Conservation (phyloP, 2,113 vertebrate species). For the Electrona antarctica region DNA sequence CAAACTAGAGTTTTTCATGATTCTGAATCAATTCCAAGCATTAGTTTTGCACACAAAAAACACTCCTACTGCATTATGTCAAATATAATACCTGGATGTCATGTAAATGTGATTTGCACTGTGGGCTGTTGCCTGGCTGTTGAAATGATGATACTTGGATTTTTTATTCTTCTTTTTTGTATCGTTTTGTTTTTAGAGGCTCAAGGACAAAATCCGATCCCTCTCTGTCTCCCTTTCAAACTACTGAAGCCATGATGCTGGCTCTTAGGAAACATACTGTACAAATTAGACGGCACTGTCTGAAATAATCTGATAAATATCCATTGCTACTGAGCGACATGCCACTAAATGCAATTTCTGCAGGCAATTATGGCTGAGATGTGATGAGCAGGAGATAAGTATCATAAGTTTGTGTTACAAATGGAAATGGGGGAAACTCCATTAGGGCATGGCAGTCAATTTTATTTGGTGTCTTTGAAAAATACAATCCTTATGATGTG, state of each 20-base stretch:
- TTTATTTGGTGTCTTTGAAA: conserved; percentile 57
- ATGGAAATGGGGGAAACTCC: conserved; percentile 58
- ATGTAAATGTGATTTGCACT: conserved; percentile 58
- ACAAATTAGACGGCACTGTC: conserved; percentile 67
- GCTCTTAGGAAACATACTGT: conserved; percentile 52
- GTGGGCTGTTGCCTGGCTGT: conserved; percentile 10
- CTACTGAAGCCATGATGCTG: conserved; percentile 48
- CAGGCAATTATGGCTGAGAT: conserved; percentile 69
- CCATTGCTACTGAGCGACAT: conserved; percentile 65
- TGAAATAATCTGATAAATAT: conserved; percentile 70
- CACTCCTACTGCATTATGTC: too few relatives aligned
- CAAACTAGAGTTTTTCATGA: too few relatives aligned
- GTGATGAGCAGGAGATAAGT: conserved; percentile 66
- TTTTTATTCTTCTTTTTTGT: conserved; percentile 28
- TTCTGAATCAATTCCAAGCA: too few relatives aligned
- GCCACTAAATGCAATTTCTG: conserved; percentile 64
- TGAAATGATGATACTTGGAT: conserved; percentile 56
- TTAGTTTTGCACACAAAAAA: too few relatives aligned
- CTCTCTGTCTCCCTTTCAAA: conserved; percentile 45
- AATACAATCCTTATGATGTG: conserved; percentile 45
- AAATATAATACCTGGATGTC: conserved; percentile 40
- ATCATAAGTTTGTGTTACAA: conserved; percentile 28
- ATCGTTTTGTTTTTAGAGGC: conserved; percentile 22
- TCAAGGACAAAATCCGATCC: conserved; percentile 49
- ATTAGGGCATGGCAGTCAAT: conserved; percentile 49